Conservation (phyloP, 1,140 invertebrate species). For the Homalodisca vitripennis region DNA sequence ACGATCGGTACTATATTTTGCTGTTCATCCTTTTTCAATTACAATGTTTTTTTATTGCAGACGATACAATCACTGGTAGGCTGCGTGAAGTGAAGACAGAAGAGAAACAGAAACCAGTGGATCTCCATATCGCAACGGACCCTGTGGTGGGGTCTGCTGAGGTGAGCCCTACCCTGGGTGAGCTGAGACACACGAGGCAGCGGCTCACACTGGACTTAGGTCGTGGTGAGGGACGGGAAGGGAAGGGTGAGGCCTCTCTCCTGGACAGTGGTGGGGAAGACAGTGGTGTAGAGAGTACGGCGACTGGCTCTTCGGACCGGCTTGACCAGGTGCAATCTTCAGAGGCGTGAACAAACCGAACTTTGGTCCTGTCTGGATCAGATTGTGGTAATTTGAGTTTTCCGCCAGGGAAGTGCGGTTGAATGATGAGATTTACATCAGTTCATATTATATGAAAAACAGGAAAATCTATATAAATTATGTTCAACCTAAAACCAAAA, state of each 20-base stretch:
- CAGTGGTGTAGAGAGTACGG: conserved; percentile 10
- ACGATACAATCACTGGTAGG: not conserved
- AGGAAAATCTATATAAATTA: too few species aligned
- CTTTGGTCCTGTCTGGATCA: too few species aligned
- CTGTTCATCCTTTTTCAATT: not conserved
- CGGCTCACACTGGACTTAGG: conserved; percentile 68
- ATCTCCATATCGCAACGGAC: not conserved
- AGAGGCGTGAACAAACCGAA: not conserved
- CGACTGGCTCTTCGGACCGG: not conserved
- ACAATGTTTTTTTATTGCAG: not conserved
- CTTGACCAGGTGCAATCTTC: not conserved
- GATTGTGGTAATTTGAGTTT: too few species aligned
- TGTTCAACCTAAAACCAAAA: too few species aligned
- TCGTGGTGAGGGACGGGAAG: conserved; percentile 50
- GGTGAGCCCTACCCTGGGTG: conserved; percentile 53
- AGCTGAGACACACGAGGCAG: conserved; percentile 68
- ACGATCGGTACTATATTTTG: too few species aligned
- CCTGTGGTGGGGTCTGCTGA: not conserved
- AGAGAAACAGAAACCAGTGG: conserved; percentile 2
- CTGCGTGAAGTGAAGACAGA: conserved; percentile 8
- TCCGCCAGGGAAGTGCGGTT: too few species aligned
- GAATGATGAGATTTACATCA: too few species aligned
- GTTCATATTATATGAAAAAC: too few species aligned
- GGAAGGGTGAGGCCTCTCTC: conserved; percentile 55
- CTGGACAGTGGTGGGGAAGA: conserved; percentile 52